Base-by-base conservation (phyloP, 2,888 invertebrate species). In the Masnerella sp. region DNA sequence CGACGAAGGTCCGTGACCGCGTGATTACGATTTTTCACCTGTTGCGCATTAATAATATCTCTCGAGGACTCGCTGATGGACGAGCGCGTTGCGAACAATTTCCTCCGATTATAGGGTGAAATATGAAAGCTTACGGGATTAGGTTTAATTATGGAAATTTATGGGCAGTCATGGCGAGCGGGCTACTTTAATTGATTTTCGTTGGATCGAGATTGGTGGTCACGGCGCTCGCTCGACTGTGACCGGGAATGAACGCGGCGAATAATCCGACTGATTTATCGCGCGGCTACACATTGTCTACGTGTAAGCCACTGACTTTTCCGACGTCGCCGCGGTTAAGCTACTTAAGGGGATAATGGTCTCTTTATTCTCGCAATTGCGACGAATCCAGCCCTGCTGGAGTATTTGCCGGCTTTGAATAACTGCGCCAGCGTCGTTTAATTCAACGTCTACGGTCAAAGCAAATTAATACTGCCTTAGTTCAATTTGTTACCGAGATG, bases 231-330 rank as follows among this genome's bases (percentile, higher is more conserved):
- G 11, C 11, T 12, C 47, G 36, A 0, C 28, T 61, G 61, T 54
- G 47, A 61, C 52, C 54, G 38, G n/a, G 47, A 40, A 61, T 61
- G 32, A 45, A 12, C 54, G 40, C 47, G 20, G 45, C 14, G 56
- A 62, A 69, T 69, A 69, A 69, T 69, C 61, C 47, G 8, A 54
- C 14, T 69, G 61, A 69, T 69, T 69, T 69, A 69, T 69, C 25
- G 36, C 18, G 28, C 40, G 40, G 32, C n/a, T 42, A 17, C 47
- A 56, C 62, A 56, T 69, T 69, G 54, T 47, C 38, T 38, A 45
- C 30, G 8, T 7, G 40, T 28, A 47, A 59, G 61, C 69, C 22
- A 54, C 69, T 54, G 61, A 52, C 69, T 69, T 52, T 58, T 42
- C 49, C 51, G 22, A 58, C 58, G 18, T 58, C 51, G 47, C 5